Conservation (phyloP, 2,888 invertebrate species). For the Hypena proboscidalis region DNA sequence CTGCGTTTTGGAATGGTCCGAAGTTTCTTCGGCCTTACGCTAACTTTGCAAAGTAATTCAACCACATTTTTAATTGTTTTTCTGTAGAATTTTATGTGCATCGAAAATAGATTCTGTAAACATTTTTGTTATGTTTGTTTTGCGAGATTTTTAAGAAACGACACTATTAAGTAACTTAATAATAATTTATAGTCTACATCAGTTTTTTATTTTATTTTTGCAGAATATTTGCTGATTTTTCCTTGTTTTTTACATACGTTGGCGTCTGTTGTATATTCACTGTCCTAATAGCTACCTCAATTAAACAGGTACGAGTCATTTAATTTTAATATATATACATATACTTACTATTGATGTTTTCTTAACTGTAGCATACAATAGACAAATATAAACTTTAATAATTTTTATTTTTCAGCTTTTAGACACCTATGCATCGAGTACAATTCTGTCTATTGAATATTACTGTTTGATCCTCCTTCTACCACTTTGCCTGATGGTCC, state of each 20-base stretch:
- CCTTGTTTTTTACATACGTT: conserved; percentile 88
- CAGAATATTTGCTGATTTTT: conserved; percentile 85
- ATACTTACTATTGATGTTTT: not conserved
- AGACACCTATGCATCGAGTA: conserved; percentile 64
- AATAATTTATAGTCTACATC: not conserved
- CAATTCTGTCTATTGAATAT: conserved; percentile 63
- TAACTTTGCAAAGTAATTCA: conserved; percentile 76
- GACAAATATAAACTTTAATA: not conserved
- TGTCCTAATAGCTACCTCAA: conserved; percentile 89
- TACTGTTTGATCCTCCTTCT: conserved; percentile 70
- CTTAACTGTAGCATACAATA: not conserved
- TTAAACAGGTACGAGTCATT: conserved; percentile 84
- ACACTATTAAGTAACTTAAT: no score
- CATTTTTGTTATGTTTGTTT: no score
- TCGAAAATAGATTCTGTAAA: no score
- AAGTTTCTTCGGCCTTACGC: conserved; percentile 73
- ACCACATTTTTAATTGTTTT: not conserved
- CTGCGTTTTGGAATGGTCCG: conserved; percentile 86
- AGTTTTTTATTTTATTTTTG: conserved; percentile 48
- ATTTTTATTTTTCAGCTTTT: conserved; percentile 62
- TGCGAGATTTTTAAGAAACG: no score
- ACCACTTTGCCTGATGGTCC: conserved; percentile 72
- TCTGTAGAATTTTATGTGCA: no score
- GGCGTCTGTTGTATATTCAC: conserved; percentile 92
- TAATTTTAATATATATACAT: not conserved